A percentile compares a stretch with the other conserved stretches of the same genome.
Evolutionary conservation across 1,140 invertebrate genomes (phyloP).

Genomic region (Hycleus phaleratus): DNA sequence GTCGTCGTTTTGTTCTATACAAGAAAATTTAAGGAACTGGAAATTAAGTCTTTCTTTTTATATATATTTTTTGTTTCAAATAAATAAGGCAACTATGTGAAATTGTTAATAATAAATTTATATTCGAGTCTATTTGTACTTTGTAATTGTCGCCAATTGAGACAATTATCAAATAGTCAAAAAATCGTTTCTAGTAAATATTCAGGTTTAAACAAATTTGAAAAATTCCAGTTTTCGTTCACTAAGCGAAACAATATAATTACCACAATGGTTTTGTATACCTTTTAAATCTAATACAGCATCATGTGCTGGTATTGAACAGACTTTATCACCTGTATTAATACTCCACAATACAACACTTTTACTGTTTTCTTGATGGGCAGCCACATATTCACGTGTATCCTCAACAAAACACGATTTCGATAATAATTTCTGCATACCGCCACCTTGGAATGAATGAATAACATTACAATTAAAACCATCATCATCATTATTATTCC

Average conservation of each 20-base stretch:
- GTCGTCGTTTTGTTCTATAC: no score
- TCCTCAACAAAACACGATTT: conserved; percentile 51
- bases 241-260: conserved; percentile 29
- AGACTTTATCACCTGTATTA: conserved; percentile 38
- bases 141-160: no score
- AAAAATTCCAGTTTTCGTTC: conserved; percentile 36
- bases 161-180: no score
- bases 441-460: conserved; percentile 55
- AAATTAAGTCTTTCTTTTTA: no score
- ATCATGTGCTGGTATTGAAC: conserved; percentile 26
- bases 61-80: no score
- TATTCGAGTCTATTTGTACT: no score
- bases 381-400: conserved; percentile 53
- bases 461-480: conserved; percentile 47
- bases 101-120: no score
- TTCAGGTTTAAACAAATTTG: conserved; percentile 21
- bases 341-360: conserved; percentile 60
- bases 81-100: no score
- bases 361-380: conserved; percentile 56
- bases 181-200: no score
- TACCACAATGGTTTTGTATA: conserved; percentile 24
- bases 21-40: no score
- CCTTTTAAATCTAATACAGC: conserved; percentile 32
- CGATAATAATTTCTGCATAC: conserved; percentile 53
- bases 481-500: conserved; percentile 41